A percentile compares a stretch with the other conserved stretches of the same genome.
phyloP scores from a whole-genome alignment of 1,140 invertebrate genomes.

The Myzus persicae region DNA sequence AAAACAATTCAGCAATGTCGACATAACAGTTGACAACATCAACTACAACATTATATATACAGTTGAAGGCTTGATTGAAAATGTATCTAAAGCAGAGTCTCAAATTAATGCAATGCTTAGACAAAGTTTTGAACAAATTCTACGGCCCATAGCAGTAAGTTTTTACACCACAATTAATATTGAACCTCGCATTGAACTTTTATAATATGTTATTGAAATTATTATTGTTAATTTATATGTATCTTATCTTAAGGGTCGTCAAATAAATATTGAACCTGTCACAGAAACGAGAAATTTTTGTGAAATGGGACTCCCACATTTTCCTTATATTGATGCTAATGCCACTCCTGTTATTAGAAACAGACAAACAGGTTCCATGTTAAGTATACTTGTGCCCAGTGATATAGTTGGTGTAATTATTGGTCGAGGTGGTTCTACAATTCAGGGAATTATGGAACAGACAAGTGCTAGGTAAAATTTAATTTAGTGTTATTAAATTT shows the following conservation, averaged over 20 bases:
- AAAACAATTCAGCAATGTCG: slow-evolving; percentile 76
- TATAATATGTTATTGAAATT: neutral
- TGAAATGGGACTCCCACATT: too few species aligned
- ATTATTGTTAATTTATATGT: too few species aligned
- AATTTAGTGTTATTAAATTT: neutral
- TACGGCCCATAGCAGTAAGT: slow-evolving; percentile 63
- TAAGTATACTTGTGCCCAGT: slow-evolving; percentile 90
- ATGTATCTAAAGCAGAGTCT: slow-evolving; percentile 90
- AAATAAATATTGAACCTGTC: too few species aligned
- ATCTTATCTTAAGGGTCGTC: too few species aligned
- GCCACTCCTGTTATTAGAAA: slow-evolving; percentile 72
- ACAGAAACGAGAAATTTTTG: too few species aligned
- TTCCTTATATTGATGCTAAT: slow-evolving; percentile 47
- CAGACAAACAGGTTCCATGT: slow-evolving; percentile 86
- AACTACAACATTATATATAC: slow-evolving; percentile 96
- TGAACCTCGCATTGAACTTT: too few species aligned
- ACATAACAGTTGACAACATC: slow-evolving; percentile 81
- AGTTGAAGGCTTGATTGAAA: slow-evolving; percentile 86
- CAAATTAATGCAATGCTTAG: slow-evolving; percentile 93
- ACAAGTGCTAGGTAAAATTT: slow-evolving; percentile 75
- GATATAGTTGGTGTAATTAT: slow-evolving; percentile 98
- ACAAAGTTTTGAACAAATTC: slow-evolving; percentile 91
- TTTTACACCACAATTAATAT: too few species aligned
- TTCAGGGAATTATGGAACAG: slow-evolving; percentile 93
- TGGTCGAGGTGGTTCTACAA: slow-evolving; percentile 92